Evolutionary conservation across 2,113 vertebrate genomes (phyloP), one percentile per base, ranked within the genome.

Genomic region (Apeltes quadracus): DNA sequence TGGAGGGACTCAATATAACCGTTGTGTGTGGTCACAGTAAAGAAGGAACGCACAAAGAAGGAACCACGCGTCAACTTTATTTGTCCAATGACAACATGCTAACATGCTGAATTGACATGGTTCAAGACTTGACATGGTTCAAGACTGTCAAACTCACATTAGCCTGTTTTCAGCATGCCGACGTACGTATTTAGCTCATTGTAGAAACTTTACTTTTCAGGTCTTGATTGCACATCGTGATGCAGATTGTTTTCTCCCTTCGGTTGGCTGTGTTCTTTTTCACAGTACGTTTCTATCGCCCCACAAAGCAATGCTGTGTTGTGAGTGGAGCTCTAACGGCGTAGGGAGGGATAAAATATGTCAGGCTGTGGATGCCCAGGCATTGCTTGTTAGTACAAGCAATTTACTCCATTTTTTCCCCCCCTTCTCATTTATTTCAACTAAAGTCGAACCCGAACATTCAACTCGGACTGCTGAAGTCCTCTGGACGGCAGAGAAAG

Each of bases 401-500:
- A 20, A 36, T 8, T 13, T 61, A 5, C 14, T 61, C 27, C 27
- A 29, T 29, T 29, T 29, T 29, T 29, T 29, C 29, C 29, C 29
- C 29, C 29, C 23, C 36, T 20, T 36, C 39, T 67, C 7, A 4
- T 61, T 43, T 29, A 22, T 70, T 65, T 46, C 4, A 36, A 44
- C 9, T 27, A 44, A 7, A 48, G 22, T 15, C 10, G 16, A n/a
- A 55, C n/a, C 58, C 46, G 11, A 12, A 55, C 29, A 4, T 69
- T 75, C 13, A 23, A 23, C 32, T 41, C 2, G 14, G 41, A 12
- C 80, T 4, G 39, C 54, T 46, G 41, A 56, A 71, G 55, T 48
- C 22, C 56, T 43, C 4, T 10, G 22, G 18, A 62, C 36, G 32
- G 75, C 46, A 78, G 66, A 56, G 32, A 71, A 53, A 39, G 12